Percentiles rank a stretch among this genome's conserved stretches.
These are phyloP conservation scores for Antheraea assamensis DNA, from an alignment of 2,888 invertebrate species.

Conservation along the genomic window DNA sequence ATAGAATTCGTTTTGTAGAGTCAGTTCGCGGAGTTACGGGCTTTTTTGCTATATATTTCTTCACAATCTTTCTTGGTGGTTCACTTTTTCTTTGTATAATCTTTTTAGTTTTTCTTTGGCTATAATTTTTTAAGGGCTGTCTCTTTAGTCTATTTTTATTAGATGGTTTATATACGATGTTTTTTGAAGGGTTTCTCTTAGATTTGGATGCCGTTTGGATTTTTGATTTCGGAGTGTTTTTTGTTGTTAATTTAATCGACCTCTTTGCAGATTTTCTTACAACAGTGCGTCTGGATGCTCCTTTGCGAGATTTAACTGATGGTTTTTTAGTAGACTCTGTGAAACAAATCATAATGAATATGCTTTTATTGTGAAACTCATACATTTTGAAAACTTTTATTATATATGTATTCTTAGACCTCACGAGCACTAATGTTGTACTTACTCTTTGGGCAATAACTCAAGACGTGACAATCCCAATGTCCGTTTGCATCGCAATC, in stretches of 20 bases:
- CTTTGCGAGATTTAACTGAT: slow-evolving; percentile 22
- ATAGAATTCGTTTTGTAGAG: slow-evolving; percentile 8
- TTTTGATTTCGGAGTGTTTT: slow-evolving; percentile 22
- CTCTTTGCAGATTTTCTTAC: slow-evolving; percentile 15
- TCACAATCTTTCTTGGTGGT: slow-evolving; percentile 27
- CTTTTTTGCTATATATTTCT: slow-evolving; percentile 34
- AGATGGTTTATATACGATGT: slow-evolving; percentile 28
- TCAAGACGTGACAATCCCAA: slow-evolving; percentile 69
- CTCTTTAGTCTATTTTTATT: slow-evolving; percentile 23
- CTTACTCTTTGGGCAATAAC: slow-evolving; percentile 67
- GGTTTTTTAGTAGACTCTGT: slow-evolving; percentile 24
- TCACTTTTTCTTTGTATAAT: slow-evolving; percentile 18
- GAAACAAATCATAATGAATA: neutral
- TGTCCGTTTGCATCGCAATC: slow-evolving; percentile 62
- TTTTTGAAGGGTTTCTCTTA: slow-evolving; percentile 15
- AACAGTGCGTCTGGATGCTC: slow-evolving; percentile 19
- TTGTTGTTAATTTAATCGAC: slow-evolving; percentile 25
- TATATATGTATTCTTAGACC: too few species aligned
- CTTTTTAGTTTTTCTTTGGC: slow-evolving; percentile 18
- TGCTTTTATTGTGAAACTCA: too few species aligned
- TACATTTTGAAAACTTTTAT: too few species aligned
- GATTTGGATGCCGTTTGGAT: slow-evolving; percentile 17
- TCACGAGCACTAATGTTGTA: slow-evolving; percentile 3
- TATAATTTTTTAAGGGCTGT: slow-evolving; percentile 26
- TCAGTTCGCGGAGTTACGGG: slow-evolving; percentile 12